A percentile compares a stretch with the other conserved stretches of the same genome.
phyloP scores from a whole-genome alignment of 2,113 vertebrate genomes.

The Asarcornis scutulata region DNA sequence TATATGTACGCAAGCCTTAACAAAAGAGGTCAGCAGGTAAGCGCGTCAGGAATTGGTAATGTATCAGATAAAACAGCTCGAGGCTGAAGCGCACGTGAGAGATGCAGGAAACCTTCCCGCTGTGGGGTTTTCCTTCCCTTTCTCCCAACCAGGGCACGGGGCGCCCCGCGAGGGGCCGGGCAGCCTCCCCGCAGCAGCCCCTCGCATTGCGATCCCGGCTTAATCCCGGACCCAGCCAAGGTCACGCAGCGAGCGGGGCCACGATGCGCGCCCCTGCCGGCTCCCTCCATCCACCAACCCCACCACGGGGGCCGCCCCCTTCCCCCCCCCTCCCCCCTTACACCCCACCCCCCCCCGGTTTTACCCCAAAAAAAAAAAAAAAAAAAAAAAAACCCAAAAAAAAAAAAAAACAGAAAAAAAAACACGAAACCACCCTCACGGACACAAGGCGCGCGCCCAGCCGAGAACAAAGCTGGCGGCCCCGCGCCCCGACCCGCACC shows the following conservation, averaged over 20 bases:
- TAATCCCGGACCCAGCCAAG: conserved; percentile 1
- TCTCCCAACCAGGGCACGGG: background rate
- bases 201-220: background rate
- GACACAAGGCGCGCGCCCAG: background rate
- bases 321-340: too few species aligned
- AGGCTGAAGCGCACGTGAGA: background rate
- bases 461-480: conserved; percentile 56
- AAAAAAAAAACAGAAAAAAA: too few species aligned
- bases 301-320: background rate
- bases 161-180: background rate
- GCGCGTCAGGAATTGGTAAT: background rate
- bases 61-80: rapidly evolving
- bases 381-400: too few species aligned
- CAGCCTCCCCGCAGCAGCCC: background rate
- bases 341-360: too few species aligned
- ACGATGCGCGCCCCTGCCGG: background rate
- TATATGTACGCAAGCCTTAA: background rate
- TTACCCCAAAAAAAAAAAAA: too few species aligned
- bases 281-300: background rate
- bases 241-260: background rate
- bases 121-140: background rate
- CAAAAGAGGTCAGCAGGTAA: background rate
- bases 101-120: background rate
- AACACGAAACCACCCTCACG: background rate
- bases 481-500: background rate